Conservation (phyloP, 2,113 vertebrate genomes). For the Rafetus swinhoei region DNA sequence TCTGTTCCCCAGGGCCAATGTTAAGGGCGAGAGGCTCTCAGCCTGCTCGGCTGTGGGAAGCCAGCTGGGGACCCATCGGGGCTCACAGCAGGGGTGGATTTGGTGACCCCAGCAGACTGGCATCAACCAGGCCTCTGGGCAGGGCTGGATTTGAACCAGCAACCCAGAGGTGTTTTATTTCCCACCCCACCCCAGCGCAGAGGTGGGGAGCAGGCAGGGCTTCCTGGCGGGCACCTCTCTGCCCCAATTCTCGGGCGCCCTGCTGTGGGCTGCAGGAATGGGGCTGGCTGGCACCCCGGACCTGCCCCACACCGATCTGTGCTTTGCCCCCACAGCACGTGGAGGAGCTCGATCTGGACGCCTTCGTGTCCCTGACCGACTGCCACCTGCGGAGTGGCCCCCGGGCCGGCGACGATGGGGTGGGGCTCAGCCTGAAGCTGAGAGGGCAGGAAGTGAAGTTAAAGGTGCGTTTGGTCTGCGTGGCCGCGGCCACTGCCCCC, state of each 20-base stretch:
- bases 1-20: neutral
- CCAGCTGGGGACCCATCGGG: neutral
- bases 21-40: neutral
- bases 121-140: neutral
- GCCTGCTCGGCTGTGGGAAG: neutral
- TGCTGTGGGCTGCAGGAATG: neutral
- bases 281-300: neutral
- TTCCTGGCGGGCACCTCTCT: neutral
- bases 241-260: neutral
- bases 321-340: conserved; percentile 73
- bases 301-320: neutral
- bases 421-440: conserved; percentile 70
- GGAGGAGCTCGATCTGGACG: conserved; percentile 81
- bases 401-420: conserved; percentile 45
- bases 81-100: neutral
- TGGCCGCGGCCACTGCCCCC: too few species aligned
- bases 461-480: conserved; percentile 69
- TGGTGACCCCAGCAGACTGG: neutral
- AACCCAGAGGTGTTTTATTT: neutral
- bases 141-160: neutral
- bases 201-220: neutral
- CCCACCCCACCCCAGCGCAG: neutral
- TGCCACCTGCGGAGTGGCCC: conserved; percentile 36
- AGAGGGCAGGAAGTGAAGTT: conserved; percentile 73
- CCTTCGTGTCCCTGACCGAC: conserved; percentile 75